A percentile compares a stretch with the other conserved stretches of the same genome.
Conservation (phyloP, 2,113 vertebrate genomes). For the Hydrochoerus hydrochaeris region DNA sequence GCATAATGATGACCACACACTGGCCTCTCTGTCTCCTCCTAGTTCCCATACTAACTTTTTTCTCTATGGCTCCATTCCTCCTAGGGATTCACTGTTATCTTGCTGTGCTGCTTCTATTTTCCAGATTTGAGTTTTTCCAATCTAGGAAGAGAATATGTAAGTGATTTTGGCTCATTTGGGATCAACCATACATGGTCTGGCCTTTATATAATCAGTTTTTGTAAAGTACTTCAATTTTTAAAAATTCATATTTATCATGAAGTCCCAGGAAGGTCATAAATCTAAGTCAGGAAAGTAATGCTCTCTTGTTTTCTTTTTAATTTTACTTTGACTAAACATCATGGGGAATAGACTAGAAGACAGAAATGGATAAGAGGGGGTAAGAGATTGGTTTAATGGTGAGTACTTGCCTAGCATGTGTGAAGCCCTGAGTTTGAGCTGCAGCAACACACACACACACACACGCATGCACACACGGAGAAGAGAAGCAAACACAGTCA, state of each 20-base stretch:
- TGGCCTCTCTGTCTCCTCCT: not conserved
- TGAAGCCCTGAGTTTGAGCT: not conserved
- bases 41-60: not conserved
- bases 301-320: not conserved
- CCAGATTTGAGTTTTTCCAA: not conserved
- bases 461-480: not conserved
- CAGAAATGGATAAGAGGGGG: not conserved
- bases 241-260: constrained; percentile 25
- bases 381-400: not conserved
- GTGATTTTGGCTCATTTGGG: not conserved
- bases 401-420: not conserved
- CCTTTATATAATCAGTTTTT: constrained; percentile 26
- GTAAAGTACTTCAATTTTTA: constrained; percentile 30
- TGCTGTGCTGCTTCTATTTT: not conserved
- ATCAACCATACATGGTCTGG: not conserved
- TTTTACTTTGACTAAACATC: constrained; percentile 25
- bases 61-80: not conserved
- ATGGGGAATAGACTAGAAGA: constrained; percentile 3
- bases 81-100: not conserved
- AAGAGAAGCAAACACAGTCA: not conserved
- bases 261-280: not conserved
- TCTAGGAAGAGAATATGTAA: not conserved
- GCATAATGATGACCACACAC: not conserved
- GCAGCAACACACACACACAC: no score
- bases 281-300: constrained; percentile 27